These are phyloP conservation scores for Phaenicophaeus curvirostris DNA, from an alignment of 2,797 vertebrate genomes.

Conservation along the genomic window DNA sequence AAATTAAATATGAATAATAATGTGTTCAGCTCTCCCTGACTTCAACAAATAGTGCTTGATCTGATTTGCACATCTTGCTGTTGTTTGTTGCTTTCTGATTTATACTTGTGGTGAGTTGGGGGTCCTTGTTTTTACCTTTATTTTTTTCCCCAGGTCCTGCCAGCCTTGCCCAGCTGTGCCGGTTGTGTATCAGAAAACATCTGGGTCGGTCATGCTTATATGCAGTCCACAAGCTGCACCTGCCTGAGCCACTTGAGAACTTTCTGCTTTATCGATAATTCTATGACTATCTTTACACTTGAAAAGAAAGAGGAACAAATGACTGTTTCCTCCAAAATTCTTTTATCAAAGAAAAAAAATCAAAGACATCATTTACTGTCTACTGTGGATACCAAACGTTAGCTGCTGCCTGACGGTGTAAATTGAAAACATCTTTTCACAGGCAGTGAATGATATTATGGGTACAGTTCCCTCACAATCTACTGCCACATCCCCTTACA, in stretches of 20 bases:
- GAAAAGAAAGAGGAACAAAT: constrained; percentile 16
- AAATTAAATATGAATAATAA: background rate
- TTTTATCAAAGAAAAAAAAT: background rate
- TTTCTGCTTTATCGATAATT: constrained; percentile 86
- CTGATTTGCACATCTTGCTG: background rate
- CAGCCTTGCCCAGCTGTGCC: constrained; percentile 86
- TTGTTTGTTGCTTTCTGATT: background rate
- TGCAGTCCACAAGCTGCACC: constrained; percentile 76
- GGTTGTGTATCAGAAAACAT: constrained; percentile 82
- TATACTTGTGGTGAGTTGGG: rapidly evolving
- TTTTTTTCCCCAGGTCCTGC: constrained; percentile 77
- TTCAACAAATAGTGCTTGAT: background rate
- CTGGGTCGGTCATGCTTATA: constrained; percentile 84
- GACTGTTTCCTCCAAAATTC: background rate
- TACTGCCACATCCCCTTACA: background rate
- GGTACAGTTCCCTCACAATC: background rate
- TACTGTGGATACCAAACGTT: background rate
- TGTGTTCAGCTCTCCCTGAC: background rate
- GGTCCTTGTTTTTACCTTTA: background rate
- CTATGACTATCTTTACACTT: background rate
- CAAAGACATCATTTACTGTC: constrained; percentile 5
- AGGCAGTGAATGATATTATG: background rate
- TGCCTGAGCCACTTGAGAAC: constrained; percentile 84
- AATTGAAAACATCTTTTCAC: background rate
- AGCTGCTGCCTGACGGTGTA: background rate